Base-by-base conservation (phyloP, 2,888 invertebrate genomes). In the Noctua comes region DNA sequence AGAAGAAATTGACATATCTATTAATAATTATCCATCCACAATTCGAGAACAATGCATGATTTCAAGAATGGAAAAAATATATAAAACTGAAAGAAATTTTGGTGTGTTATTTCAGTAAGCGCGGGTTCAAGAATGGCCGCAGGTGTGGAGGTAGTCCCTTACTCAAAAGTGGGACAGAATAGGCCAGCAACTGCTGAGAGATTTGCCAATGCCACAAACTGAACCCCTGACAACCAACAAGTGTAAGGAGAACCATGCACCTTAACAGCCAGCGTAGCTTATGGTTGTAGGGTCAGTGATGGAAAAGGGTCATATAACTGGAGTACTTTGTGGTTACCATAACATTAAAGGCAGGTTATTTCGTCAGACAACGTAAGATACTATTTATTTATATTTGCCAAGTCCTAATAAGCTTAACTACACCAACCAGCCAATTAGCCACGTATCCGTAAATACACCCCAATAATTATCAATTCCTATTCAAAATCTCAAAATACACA, bases 1-100 rank as follows among this genome's bases (percentile, higher is more conserved):
- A 79, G 72, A 83, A 84, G 43, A 73, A 85, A 86, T 82, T 73
- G 78, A 77, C 73, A 73, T 75, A 73, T 85, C 68, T 82, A 70
- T 84, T 77, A 88, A 91, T 81, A 73, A 82, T 78, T 31, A 65
- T 36, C 36, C 36, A 36, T 68, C 46, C 2, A 46, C 27, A 54
- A 36, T 24, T 79, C 48, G 40, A n/a, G 16, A 31, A 54, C 18
- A 6, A 24, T 51, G 13, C 2, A 31, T 46, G 31, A 43, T 62
- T 62, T 31, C 2, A 46, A 31, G 1, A 46, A 18, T 69, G n/a
- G 21, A 57, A 27, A 40, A 24, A 18, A 27, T 21, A 31, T n/a
- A n/a, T n/a, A n/a, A n/a, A n/a, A n/a, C n/a, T n/a, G n/a, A n/a
- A n/a, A n/a, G n/a, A n/a, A n/a, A n/a, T 2, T 31, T 18, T 8